Percentiles rank a stretch among this genome's conserved stretches.
Conservation (phyloP, 2,113 vertebrate genomes). For the Zapus hudsonius region DNA sequence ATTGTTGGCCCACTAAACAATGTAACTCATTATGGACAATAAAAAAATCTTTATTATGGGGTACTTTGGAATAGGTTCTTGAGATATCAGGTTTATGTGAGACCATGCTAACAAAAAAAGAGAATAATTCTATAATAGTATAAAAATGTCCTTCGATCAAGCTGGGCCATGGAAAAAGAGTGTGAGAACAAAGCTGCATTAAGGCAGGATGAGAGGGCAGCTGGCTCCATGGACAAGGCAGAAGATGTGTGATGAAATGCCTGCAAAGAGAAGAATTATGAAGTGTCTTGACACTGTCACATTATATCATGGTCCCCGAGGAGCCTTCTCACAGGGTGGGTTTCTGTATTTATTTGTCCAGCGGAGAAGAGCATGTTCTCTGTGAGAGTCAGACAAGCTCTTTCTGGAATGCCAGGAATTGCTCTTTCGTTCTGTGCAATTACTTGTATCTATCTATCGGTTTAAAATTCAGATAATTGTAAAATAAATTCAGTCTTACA, state of each 20-base stretch:
- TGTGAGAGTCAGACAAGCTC: not conserved
- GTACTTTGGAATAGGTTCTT: not conserved
- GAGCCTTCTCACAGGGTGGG: conserved; percentile 2
- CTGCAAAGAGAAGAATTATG: not conserved
- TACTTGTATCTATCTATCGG: conserved; percentile 20
- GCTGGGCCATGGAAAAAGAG: not conserved
- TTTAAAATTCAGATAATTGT: conserved; percentile 5
- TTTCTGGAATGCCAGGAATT: not conserved
- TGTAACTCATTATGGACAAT: too few relatives aligned
- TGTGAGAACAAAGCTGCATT: not conserved
- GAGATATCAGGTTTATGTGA: not conserved
- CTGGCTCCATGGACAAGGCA: not conserved
- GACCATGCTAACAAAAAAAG: not conserved
- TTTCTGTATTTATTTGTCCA: not conserved
- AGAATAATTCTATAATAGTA: not conserved
- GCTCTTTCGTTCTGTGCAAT: not conserved
- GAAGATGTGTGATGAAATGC: not conserved
- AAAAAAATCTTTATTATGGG: not conserved
- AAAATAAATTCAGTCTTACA: conserved; percentile 19
- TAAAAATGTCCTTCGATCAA: not conserved
- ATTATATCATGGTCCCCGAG: not conserved
- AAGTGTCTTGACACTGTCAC: not conserved
- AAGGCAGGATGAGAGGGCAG: not conserved
- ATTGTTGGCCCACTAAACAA: too few relatives aligned
- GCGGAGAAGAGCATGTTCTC: not conserved